phyloP scores from a whole-genome alignment of 2,888 invertebrate species.

The Dryobota labecula region DNA sequence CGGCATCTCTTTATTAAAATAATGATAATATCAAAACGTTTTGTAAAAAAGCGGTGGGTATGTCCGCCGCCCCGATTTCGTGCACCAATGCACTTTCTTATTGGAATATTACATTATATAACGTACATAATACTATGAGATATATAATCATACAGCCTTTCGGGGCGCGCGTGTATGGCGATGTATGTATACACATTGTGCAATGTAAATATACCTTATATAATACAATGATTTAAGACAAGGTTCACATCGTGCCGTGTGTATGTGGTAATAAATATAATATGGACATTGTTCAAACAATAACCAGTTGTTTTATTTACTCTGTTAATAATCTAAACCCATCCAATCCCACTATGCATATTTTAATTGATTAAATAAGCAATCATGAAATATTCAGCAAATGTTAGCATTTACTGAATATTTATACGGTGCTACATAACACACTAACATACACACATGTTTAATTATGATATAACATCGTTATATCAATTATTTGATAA shows the following conservation, averaged over 20 bases:
- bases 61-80: conserved; percentile 89
- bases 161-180: conserved; percentile 92
- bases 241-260: conserved; percentile 97
- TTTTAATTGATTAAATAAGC: conserved; percentile 47
- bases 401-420: conserved; percentile 39
- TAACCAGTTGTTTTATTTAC: conserved; percentile 89
- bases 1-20: conserved; percentile 91
- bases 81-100: conserved; percentile 91
- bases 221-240: conserved; percentile 94
- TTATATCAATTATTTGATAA: background rate
- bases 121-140: conserved; percentile 90
- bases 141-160: conserved; percentile 91
- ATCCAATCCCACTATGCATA: conserved; percentile 38
- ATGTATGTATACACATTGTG: conserved; percentile 93
- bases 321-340: conserved; percentile 53
- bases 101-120: conserved; percentile 91
- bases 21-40: conserved; percentile 90
- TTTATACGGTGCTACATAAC: conserved; percentile 3
- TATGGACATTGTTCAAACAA: conserved; percentile 97
- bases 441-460: conserved; percentile 3
- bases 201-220: conserved; percentile 94
- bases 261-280: conserved; percentile 97
- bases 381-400: conserved; percentile 42
- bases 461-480: background rate
- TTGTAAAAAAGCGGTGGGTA: conserved; percentile 90